Base-by-base conservation (phyloP, 92 coral and sea anemone genomes). In the Palythoa grandiflora region DNA sequence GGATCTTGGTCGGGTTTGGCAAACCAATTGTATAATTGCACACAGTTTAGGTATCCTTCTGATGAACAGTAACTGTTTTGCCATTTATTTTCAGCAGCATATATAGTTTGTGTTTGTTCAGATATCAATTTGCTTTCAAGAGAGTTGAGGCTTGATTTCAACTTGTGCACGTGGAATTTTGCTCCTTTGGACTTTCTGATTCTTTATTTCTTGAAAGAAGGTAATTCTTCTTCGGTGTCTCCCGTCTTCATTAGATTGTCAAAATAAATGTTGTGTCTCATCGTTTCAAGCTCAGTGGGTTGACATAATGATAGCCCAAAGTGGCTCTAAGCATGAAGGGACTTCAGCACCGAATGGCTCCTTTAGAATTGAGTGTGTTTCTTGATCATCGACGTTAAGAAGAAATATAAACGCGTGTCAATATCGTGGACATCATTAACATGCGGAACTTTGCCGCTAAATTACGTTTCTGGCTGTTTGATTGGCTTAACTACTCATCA, bases 1-100 rank as follows among this genome's bases (percentile, higher is more conserved):
- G n/a, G 54, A 83, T 47, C 68, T 91, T 91, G 80, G 78, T 73
- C 28, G 89, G 75, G 53, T 87, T 90, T 65, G 38, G 77, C 63
- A 40, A 2, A 40, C 47, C 47, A n/a, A n/a, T n/a, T n/a, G n/a
- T n/a, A n/a, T n/a, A n/a, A n/a, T n/a, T n/a, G n/a, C n/a, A n/a
- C n/a, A n/a, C n/a, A n/a, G n/a, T n/a, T n/a, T n/a, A n/a, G n/a
- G n/a, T n/a, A n/a, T n/a, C n/a, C n/a, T n/a, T n/a, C n/a, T n/a
- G n/a, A n/a, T n/a, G n/a, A n/a, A n/a, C n/a, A n/a, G n/a, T n/a
- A n/a, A n/a, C n/a, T n/a, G n/a, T n/a, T n/a, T n/a, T n/a, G n/a
- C n/a, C n/a, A n/a, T n/a, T n/a, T n/a, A n/a, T n/a, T n/a, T n/a
- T n/a, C n/a, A n/a, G n/a, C n/a, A n/a, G n/a, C n/a, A n/a, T n/a